Percentiles rank a stretch among this genome's conserved stretches.
phyloP scores from a whole-genome alignment of 2,888 invertebrate species.

The Digitonthophagus gazella region DNA sequence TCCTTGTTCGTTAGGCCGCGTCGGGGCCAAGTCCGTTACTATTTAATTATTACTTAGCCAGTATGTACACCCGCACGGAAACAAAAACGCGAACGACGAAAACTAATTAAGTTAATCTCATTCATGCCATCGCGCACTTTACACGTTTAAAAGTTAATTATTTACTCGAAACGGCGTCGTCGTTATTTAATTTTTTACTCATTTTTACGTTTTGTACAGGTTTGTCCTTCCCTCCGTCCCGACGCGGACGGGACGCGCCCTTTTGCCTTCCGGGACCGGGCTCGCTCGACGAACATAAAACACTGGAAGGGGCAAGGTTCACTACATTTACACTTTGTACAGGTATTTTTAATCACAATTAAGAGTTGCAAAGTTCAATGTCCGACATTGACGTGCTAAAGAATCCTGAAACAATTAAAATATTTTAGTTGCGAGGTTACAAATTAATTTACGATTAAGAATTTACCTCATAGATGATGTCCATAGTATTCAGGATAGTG shows the following conservation, averaged over 20 bases:
- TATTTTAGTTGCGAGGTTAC: background rate
- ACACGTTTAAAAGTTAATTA: background rate
- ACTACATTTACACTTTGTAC: conserved; percentile 60
- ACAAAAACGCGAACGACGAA: background rate
- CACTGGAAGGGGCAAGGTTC: conserved; percentile 45
- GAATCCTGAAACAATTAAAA: conserved; percentile 45
- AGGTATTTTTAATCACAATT: conserved; percentile 62
- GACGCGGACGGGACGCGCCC: background rate
- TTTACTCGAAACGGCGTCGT: background rate
- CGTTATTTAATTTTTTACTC: conserved; percentile 12
- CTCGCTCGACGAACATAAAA: conserved; percentile 35
- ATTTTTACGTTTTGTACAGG: conserved; percentile 44
- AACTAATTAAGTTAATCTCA: background rate
- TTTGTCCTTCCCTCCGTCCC: conserved; percentile 40
- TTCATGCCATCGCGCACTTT: background rate
- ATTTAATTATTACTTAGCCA: conserved; percentile 6
- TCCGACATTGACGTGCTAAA: conserved; percentile 52
- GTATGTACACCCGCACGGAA: conserved; percentile 29
- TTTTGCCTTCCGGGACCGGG: conserved; percentile 26
- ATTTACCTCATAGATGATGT: conserved; percentile 75
- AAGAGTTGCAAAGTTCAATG: conserved; percentile 54
- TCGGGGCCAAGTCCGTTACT: conserved; percentile 44
- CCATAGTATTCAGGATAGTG: conserved; percentile 93
- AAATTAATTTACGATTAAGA: background rate
- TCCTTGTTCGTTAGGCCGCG: conserved; percentile 36